Conservation (phyloP, 2,888 invertebrate species). For the Mythimna vitellina region DNA sequence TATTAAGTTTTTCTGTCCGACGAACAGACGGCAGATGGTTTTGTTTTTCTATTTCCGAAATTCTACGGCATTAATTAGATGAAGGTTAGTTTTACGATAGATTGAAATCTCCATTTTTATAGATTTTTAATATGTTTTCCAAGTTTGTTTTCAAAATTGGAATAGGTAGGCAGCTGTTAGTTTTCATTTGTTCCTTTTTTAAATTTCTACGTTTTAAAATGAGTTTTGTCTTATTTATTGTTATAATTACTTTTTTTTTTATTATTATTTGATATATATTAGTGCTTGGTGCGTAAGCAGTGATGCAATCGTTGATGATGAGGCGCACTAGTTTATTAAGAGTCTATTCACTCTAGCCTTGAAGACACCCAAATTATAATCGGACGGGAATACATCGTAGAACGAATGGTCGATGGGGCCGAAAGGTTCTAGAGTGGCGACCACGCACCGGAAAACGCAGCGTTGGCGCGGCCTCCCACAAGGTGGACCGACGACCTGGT, state of each 20-base stretch:
- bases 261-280: too few species aligned
- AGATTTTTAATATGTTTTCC: conserved; percentile 52
- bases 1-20: conserved; percentile 63
- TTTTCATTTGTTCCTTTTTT: conserved; percentile 3
- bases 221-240: not conserved
- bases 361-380: too few species aligned
- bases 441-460: too few species aligned
- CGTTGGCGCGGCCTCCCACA: too few species aligned
- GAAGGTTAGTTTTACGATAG: conserved; percentile 38
- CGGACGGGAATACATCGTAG: too few species aligned
- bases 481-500: too few species aligned
- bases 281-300: too few species aligned
- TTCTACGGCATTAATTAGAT: conserved; percentile 54
- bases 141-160: conserved; percentile 47
- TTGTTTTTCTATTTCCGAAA: conserved; percentile 33
- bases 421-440: too few species aligned
- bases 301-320: too few species aligned
- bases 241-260: not conserved
- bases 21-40: conserved; percentile 57
- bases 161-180: conserved; percentile 23
- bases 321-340: too few species aligned
- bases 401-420: too few species aligned
- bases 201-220: not conserved
- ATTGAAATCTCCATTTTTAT: conserved; percentile 66
- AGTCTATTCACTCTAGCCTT: too few species aligned